phyloP scores from a whole-genome alignment of 2,113 vertebrate genomes.

The Chaenogobius annularis region DNA sequence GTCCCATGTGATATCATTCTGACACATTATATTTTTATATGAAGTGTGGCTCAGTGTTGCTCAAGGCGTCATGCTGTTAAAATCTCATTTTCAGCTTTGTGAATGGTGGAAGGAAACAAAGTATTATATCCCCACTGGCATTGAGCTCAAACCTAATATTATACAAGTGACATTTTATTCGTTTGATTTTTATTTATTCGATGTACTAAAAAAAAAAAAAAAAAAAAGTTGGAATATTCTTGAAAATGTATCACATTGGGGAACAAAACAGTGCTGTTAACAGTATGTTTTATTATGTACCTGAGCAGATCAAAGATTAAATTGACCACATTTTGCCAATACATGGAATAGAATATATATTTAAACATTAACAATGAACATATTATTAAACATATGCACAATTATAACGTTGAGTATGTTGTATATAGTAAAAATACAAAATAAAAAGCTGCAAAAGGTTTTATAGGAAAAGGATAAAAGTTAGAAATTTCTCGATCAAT shows the following conservation, averaged over 20 bases:
- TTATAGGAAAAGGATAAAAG: too few relatives aligned
- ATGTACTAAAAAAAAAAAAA: neutral
- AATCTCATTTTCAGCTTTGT: slow-evolving; percentile 15
- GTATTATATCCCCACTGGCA: slow-evolving; percentile 18
- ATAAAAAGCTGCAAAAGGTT: too few relatives aligned
- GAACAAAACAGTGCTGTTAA: neutral
- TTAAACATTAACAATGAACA: too few relatives aligned
- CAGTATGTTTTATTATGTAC: neutral
- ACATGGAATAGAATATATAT: too few relatives aligned
- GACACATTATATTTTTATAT: slow-evolving; percentile 1
- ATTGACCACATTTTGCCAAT: too few relatives aligned
- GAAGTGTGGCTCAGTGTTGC: slow-evolving; percentile 1
- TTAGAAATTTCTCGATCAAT: too few relatives aligned
- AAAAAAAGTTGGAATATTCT: slow-evolving; percentile 1
- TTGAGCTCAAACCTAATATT: slow-evolving; percentile 2
- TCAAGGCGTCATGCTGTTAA: slow-evolving; percentile 1
- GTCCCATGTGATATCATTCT: neutral
- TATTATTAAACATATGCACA: too few relatives aligned
- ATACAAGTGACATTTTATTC: neutral
- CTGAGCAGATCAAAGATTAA: too few relatives aligned
- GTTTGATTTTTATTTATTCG: neutral
- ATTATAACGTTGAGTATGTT: too few relatives aligned
- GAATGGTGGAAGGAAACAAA: slow-evolving; percentile 20
- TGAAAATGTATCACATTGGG: neutral
- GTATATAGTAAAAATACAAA: too few relatives aligned